Evolutionary conservation across 2,797 vertebrate genomes (phyloP), one percentile per base, ranked within the genome.

Genomic region (Enteromius paludinosus): DNA sequence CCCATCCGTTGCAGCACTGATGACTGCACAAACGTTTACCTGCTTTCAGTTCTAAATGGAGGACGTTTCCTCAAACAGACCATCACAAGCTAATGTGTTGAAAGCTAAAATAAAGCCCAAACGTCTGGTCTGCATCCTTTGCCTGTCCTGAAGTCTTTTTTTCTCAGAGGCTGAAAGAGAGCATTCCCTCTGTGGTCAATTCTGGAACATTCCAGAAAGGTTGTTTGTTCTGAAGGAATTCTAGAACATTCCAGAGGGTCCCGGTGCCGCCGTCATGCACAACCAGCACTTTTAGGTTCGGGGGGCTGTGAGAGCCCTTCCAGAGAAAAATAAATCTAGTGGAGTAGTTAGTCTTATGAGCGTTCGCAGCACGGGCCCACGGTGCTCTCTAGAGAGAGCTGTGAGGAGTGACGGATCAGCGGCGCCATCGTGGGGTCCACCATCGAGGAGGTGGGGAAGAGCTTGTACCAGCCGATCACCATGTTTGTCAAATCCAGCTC

Each of bases 391-490:
- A 99, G 93, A 78, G 98, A 99, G 93, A 99, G 94, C 92, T 99
- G 98, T 17, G 98, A 99, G n/a, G 97, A 97, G 93, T 99, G 97
- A 71, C 97, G 97, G 80, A 99, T 96, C 82, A 99, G 96, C 0
- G 98, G 98, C 41, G 96, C 96, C 82, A 97, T 96, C 0, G 96
- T 96, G 15, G 98, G 97, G 91, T 99, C 98, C 86, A 99, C 97
- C 98, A 99, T 99, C 0, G 98, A 99, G 87, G 98, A 99, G 87
- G 97, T 98, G 72, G 98, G 98, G 91, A 99, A 99, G 84, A 99
- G 96, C 96, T 99, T 99, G 96, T 99, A 99, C 98, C 98, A 99
- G 90, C 98, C 97, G 56, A 99, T 97, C 20, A 98, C 98, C 92
- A 98, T 95, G 80, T 94, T 94, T 84, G 96, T 98, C 91, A 99